Evolutionary conservation across 2,113 vertebrate species (phyloP).

Genomic region (Tursiops truncatus): DNA sequence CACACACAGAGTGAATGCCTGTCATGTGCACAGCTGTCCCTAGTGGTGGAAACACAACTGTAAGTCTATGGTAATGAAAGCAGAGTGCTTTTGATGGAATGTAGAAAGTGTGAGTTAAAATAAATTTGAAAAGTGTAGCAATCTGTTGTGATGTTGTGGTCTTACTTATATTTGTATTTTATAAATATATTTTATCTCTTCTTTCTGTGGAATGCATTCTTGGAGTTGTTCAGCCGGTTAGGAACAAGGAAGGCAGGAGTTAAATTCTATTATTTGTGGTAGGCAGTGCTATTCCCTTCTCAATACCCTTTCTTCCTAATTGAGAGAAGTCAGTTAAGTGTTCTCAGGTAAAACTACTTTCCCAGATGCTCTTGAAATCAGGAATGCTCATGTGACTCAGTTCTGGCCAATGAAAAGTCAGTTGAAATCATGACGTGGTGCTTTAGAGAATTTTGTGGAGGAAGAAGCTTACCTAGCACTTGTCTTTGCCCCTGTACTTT

Average conservation of each 20-base stretch:
- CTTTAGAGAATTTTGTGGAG: not conserved
- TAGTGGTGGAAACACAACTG: not conserved
- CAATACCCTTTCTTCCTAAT: not conserved
- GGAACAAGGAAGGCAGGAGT: not conserved
- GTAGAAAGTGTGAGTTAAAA: not conserved
- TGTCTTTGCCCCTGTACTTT: not conserved
- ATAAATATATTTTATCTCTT: not conserved
- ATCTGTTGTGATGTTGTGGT: not conserved
- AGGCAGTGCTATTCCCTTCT: not conserved
- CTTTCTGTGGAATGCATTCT: not conserved
- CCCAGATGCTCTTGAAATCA: not conserved
- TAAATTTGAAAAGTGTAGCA: not conserved
- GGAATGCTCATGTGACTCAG: not conserved
- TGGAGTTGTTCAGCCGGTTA: not conserved
- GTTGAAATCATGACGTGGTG: not conserved
- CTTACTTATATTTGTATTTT: not conserved
- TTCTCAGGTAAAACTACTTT: not conserved
- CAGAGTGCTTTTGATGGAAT: not conserved
- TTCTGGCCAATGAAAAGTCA: not conserved
- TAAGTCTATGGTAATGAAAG: not conserved
- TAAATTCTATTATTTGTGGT: not conserved
- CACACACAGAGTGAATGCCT: not conserved
- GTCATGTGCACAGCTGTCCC: not conserved
- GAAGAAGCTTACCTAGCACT: not conserved
- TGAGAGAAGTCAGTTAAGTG: not conserved